A percentile compares a stretch with the other conserved stretches of the same genome.
Evolutionary conservation across 30 jellyfish, hydroid and myxozoan species (phyloP).

Genomic region (Hydra vulgaris): DNA sequence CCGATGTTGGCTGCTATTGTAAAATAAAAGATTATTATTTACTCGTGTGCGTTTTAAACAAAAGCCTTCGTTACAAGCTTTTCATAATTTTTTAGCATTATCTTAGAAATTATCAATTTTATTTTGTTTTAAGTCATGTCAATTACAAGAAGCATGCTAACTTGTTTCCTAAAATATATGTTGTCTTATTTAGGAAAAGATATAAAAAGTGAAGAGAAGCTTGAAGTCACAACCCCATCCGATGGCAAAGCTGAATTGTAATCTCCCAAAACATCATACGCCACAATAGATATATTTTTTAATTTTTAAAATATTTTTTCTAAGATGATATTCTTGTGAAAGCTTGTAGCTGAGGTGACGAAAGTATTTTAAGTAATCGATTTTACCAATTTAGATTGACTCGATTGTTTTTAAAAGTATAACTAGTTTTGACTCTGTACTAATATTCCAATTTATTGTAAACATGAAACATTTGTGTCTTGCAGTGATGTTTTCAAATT

Average conservation of each 20-base stretch:
- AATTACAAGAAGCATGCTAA: not conserved
- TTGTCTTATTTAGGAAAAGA: not conserved
- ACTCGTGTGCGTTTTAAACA: not conserved
- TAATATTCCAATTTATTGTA: too few relatives aligned
- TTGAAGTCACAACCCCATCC: not conserved
- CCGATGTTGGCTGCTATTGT: not conserved
- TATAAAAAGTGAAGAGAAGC: not conserved
- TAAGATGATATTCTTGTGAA: not conserved
- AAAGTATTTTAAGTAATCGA: too few relatives aligned
- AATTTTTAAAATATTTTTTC: too few relatives aligned
- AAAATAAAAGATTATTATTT: not conserved
- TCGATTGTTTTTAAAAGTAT: too few relatives aligned
- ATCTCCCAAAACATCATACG: not conserved
- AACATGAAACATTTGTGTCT: too few relatives aligned
- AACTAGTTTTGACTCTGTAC: too few relatives aligned
- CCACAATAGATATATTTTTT: not conserved
- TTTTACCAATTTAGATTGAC: too few relatives aligned
- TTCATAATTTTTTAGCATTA: not conserved
- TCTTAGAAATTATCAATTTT: not conserved
- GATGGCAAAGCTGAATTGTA: not conserved
- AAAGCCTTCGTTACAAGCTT: not conserved
- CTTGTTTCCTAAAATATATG: not conserved
- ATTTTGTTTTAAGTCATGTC: not conserved
- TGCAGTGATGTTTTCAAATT: too few relatives aligned
- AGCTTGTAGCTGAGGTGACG: not conserved